These are phyloP conservation scores for Penelope pileata DNA, from an alignment of 2,113 vertebrate genomes.

Conservation along the genomic window DNA sequence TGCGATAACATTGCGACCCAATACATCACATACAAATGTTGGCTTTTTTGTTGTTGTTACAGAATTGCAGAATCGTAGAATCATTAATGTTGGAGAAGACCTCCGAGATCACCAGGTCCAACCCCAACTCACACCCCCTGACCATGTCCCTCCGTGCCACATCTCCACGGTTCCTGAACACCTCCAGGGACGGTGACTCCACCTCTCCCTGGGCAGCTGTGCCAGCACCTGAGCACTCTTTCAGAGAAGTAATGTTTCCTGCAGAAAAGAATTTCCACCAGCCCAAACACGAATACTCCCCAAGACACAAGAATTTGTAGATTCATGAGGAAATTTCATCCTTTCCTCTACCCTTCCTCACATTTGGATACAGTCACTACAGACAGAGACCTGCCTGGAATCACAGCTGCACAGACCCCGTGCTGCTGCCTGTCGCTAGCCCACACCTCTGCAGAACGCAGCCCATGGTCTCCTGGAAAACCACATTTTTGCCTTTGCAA, in stretches of 20 bases:
- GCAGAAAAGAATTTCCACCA: not conserved
- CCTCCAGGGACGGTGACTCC: not conserved
- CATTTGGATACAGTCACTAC: not conserved
- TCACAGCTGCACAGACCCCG: not conserved
- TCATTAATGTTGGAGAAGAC: not conserved
- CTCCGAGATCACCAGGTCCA: too few species aligned
- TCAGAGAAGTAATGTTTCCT: not conserved
- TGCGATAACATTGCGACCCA: not conserved
- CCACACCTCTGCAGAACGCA: not conserved
- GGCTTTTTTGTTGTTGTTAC: not conserved
- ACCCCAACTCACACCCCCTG: too few species aligned
- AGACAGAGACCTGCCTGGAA: not conserved
- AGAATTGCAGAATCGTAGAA: too few species aligned
- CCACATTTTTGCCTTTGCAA: not conserved
- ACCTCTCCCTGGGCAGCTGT: not conserved
- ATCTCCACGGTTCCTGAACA: not conserved
- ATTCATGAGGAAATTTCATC: not conserved
- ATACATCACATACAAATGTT: not conserved
- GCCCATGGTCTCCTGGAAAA: not conserved
- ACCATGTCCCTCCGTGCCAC: not conserved
- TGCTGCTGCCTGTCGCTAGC: not conserved
- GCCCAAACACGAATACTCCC: not conserved
- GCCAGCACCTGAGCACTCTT: not conserved
- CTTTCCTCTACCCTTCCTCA: not conserved
- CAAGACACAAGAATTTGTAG: not conserved